Evolutionary conservation across 2,888 invertebrate species (phyloP), one percentile per base, ranked within the genome.

Genomic region (Perdita meconis): DNA sequence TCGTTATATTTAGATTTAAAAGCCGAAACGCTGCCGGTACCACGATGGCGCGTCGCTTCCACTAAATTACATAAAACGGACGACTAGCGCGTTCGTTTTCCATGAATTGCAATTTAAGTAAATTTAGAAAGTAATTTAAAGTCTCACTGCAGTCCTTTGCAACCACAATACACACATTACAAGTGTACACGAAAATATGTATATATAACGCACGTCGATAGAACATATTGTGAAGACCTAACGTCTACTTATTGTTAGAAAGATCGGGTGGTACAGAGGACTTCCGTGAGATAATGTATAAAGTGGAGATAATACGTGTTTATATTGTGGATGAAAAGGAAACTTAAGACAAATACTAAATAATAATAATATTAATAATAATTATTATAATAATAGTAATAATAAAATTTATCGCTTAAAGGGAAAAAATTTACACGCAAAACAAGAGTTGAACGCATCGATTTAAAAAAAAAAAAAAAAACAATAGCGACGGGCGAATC

Each of bases 161-260:
- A 95, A 94, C 95, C 95, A 95, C 95, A 95, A 95, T 95, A 95
- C 94, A 94, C 82, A 13, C 38, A 61, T 68, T 30, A 30, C 6
- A 30, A 2, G 30, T 30, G 30, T 30, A 30, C 30, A 75, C 71
- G 56, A 40, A 50, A 64, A 68, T 3, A 82, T 47, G 79, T 83
- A 79, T 47, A 80, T 83, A 79, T 67, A 85, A 57, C 65, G 53
- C 70, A 47, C 22, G 47, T 47, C 3, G 19, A 72, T 61, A 78
- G 72, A 81, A 67, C 64, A 55, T 59, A 61, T 77, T 47, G 69
- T 60, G 74, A 64, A 69, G 66, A 77, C 38, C n/a, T 69, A 77
- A 55, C 22, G 47, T 64, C 53, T 71, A 76, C 55, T 82, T 77
- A 68, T 44, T 16, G 44, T 16, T 16, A 47, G 19, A 47, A 64